Conservation (phyloP, 2,797 vertebrate species). For the Gymnodraco acuticeps region DNA sequence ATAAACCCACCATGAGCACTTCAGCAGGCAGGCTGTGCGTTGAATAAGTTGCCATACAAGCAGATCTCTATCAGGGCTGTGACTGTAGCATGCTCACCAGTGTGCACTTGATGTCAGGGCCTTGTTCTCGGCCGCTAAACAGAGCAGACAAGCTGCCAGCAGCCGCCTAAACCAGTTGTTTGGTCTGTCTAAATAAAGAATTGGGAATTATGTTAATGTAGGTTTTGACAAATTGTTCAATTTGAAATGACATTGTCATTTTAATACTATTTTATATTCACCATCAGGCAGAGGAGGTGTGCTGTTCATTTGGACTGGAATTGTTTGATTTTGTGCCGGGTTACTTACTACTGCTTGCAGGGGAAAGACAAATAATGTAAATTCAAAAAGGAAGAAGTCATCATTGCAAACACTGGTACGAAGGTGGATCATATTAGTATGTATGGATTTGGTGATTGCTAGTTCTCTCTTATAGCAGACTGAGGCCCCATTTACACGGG, state of each 20-base stretch:
- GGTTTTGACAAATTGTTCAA: conserved; percentile 54
- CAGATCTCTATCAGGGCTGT: conserved; percentile 57
- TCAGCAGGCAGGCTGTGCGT: conserved; percentile 19
- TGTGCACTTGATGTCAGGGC: conserved; percentile 29
- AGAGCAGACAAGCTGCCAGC: conserved; percentile 60
- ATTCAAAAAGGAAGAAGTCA: background rate
- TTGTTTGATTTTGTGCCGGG: background rate
- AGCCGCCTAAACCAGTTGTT: conserved; percentile 59
- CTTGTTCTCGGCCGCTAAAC: conserved; percentile 42
- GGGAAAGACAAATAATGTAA: background rate
- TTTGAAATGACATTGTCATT: conserved; percentile 55
- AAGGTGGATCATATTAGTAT: background rate
- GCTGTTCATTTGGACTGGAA: conserved; percentile 5
- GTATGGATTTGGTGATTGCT: background rate
- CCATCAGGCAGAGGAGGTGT: conserved; percentile 2
- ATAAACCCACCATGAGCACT: conserved; percentile 58
- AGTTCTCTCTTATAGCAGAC: background rate
- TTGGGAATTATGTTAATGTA: conserved; percentile 61
- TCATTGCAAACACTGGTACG: background rate
- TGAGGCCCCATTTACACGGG: no score
- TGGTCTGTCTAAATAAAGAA: conserved; percentile 64
- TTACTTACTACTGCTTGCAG: background rate
- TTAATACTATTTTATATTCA: conserved; percentile 16
- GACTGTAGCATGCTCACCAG: conserved; percentile 9
- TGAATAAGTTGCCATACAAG: conserved; percentile 50